A percentile compares a stretch with the other conserved stretches of the same genome.
phyloP scores from a whole-genome alignment of 2,888 invertebrate genomes.

The Erannis defoliaria region DNA sequence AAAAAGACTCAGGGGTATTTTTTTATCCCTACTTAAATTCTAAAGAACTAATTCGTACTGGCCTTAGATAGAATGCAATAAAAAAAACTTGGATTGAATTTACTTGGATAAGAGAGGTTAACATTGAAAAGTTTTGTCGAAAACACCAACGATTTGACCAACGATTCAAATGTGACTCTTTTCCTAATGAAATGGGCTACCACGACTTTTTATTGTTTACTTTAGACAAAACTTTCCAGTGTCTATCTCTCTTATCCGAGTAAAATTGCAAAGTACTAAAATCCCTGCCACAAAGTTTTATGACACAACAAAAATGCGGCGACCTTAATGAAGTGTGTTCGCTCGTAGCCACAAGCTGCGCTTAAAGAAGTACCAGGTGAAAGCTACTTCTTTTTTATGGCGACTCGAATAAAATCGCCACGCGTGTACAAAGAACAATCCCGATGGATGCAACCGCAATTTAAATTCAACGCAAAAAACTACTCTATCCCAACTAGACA shows the following conservation, averaged over 20 bases:
- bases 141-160: no score
- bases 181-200: no score
- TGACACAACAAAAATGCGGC: conserved; percentile 49
- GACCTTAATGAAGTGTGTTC: conserved; percentile 70
- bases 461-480: conserved; percentile 50
- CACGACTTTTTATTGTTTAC: no score
- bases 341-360: conserved; percentile 55
- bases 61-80: no score
- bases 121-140: no score
- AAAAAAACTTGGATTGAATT: no score
- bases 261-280: conserved; percentile 25
- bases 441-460: conserved; percentile 66
- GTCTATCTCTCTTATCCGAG: conserved; percentile 9
- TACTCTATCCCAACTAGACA: conserved; percentile 51
- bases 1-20: no score
- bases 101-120: no score
- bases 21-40: no score
- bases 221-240: conserved; percentile 9
- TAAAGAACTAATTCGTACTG: no score
- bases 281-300: conserved; percentile 52
- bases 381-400: conserved; percentile 69
- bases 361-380: conserved; percentile 69
- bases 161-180: no score
- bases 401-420: conserved; percentile 71
- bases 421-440: conserved; percentile 64